phyloP scores from a whole-genome alignment of 1,140 invertebrate species.

The Eufriesea mexicana region DNA sequence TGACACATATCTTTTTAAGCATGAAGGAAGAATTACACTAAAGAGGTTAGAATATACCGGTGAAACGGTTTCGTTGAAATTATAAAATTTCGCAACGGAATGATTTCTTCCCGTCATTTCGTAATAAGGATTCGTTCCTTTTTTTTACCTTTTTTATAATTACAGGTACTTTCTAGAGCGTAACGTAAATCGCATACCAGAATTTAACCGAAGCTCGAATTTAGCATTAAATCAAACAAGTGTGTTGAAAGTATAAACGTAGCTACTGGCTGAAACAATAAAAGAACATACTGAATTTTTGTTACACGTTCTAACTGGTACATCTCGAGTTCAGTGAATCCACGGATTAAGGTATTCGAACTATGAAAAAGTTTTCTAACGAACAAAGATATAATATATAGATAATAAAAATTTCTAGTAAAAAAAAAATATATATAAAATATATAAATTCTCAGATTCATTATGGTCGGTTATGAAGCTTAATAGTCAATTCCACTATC shows the following conservation, averaged over 20 bases:
- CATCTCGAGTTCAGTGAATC: not conserved
- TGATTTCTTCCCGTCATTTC: not conserved
- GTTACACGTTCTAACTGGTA: not conserved
- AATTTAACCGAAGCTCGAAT: not conserved
- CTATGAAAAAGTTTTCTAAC: not conserved
- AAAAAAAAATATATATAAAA: not conserved
- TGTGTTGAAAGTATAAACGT: not conserved
- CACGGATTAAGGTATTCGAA: not conserved
- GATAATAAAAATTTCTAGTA: no score
- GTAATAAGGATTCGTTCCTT: not conserved
- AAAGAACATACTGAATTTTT: not conserved
- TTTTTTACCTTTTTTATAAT: not conserved
- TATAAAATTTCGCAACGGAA: not conserved
- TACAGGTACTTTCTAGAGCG: not conserved
- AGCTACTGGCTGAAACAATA: not conserved
- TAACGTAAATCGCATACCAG: not conserved
- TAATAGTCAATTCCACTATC: not conserved
- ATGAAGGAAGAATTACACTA: not conserved
- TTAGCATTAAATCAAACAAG: not conserved
- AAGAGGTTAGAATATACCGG: not conserved
- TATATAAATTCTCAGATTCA: not conserved
- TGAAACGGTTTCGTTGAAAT: not conserved
- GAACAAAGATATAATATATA: no score
- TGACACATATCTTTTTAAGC: not conserved
- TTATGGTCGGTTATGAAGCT: not conserved